These are phyloP conservation scores for Zaprionus kolodkinae DNA, from an alignment of 1,140 invertebrate genomes.

Conservation along the genomic window DNA sequence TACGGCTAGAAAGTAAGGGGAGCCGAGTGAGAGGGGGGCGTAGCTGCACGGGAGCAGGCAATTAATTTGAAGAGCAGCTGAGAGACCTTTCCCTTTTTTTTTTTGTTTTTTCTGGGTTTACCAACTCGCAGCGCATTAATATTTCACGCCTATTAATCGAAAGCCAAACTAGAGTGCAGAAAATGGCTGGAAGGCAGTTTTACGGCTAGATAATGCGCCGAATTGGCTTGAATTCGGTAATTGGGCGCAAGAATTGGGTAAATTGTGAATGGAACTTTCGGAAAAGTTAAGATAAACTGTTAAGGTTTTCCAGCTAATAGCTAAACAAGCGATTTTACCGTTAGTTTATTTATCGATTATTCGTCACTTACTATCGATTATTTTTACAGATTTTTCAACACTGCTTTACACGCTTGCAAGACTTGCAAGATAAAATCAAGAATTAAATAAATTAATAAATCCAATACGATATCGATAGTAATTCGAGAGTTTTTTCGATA, in stretches of 20 bases:
- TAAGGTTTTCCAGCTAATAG: no score
- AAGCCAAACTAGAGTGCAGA: conserved; percentile 69
- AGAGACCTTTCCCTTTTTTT: conserved; percentile 53
- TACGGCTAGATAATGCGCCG: conserved; percentile 29
- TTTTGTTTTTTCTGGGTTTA: neutral
- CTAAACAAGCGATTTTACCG: no score
- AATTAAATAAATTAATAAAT: no score
- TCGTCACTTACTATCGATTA: no score
- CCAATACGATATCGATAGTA: no score
- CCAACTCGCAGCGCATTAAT: conserved; percentile 70
- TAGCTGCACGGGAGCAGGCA: conserved; percentile 19
- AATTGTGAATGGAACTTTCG: conserved; percentile 1
- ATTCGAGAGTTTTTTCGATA: neutral
- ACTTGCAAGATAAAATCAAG: no score
- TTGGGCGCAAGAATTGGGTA: conserved; percentile 13
- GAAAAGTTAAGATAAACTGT: neutral
- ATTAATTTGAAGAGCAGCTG: conserved; percentile 39
- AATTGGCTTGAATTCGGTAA: conserved; percentile 27
- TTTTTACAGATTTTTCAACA: no score
- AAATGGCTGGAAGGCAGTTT: conserved; percentile 48
- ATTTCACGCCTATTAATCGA: conserved; percentile 74
- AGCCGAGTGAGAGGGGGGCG: neutral
- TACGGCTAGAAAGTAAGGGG: conserved; percentile 68
- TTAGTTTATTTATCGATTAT: no score
- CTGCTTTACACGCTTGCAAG: no score